phyloP scores from a whole-genome alignment of 2,797 vertebrate genomes.

The Phyllotis vaccarum region DNA sequence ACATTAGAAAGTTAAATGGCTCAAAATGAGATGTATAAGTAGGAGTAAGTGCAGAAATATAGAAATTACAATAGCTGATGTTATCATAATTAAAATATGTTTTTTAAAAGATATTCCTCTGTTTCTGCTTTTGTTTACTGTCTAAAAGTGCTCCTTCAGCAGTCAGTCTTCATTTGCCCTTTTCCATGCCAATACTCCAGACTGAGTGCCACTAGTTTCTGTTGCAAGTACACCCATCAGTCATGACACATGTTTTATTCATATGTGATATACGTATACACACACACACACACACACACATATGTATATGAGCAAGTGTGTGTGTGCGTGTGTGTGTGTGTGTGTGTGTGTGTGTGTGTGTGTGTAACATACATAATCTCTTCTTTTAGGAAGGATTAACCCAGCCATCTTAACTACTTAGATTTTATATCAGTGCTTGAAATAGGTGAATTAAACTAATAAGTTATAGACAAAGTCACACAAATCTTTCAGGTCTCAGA shows the following conservation, averaged over 20 bases:
- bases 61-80: background rate
- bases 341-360: background rate
- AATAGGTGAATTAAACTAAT: background rate
- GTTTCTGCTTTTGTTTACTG: background rate
- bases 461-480: background rate
- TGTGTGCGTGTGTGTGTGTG: too few relatives aligned
- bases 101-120: background rate
- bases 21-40: background rate
- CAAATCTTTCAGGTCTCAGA: background rate
- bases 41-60: background rate
- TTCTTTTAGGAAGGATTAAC: background rate
- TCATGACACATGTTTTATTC: background rate
- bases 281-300: too few relatives aligned
- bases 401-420: background rate
- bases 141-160: background rate
- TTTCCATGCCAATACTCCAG: background rate
- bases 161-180: background rate
- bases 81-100: background rate
- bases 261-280: background rate
- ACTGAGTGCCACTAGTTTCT: background rate
- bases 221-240: background rate
- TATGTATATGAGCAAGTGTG: too few relatives aligned
- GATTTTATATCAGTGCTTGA: background rate
- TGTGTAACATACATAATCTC: background rate
- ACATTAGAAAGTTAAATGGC: background rate